Evolutionary conservation across 2,888 invertebrate genomes (phyloP), one percentile per base, ranked within the genome.

Genomic region (Tetragonula carbonaria): DNA sequence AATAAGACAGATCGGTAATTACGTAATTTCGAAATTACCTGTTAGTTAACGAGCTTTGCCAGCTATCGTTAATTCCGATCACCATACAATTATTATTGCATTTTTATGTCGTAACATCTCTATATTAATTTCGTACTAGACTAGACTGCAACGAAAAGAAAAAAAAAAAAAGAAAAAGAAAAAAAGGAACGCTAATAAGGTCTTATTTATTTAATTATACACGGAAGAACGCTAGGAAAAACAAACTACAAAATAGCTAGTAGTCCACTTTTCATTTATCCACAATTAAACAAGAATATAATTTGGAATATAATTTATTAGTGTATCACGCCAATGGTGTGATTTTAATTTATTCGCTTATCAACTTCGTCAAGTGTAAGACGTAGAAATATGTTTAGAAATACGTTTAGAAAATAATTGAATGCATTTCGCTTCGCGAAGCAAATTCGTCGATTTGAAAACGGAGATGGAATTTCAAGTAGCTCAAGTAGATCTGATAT

Each of bases 401-500:
- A 59, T 23, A 59, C 5, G 4, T 51, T 4, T 13, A 14, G 14
- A 3, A 5, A 33, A 53, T 66, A 77, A 80, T 77, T 78, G 23
- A 28, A 71, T 59, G 55, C 77, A n/a, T 51, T 59, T n/a, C 4
- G 38, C 16, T 16, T 55, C 23, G 33, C 45, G 66, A 28, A 23
- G 38, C 23, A 76, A 33, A 84, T 80, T 85, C 63, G 84, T 88
- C 81, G 67, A 79, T 85, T 77, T 55, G 57, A 55, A 65, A 80
- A 77, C 55, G 73, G 38, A 8, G 50, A 38, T 45, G 71, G 74
- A 77, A 80, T 81, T 78, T 70, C 50, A 59, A 59, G 73, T 67
- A 74, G 33, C 71, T 50, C 21, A 33, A 33, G 45, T 45, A 8
- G 73, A 45, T 45, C 67, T 45, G 74, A 82, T 85, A 85, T 86